Percentiles rank a stretch among this genome's conserved stretches.
phyloP scores from a whole-genome alignment of 2,797 vertebrate genomes.

The Smutsia temminckii region DNA sequence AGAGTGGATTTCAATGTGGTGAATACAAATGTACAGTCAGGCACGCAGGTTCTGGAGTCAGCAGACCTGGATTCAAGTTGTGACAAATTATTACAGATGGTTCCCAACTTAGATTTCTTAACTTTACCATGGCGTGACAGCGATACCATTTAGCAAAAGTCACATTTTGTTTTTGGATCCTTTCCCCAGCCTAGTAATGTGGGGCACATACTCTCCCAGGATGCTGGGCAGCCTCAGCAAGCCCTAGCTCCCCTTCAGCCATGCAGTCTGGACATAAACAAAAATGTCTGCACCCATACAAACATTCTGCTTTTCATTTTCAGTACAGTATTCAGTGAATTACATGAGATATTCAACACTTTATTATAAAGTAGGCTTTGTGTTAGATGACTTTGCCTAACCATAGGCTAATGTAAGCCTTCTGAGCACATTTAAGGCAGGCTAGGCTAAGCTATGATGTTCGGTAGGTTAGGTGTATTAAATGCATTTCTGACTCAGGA shows the following conservation, averaged over 20 bases:
- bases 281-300: background rate
- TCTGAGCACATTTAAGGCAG: background rate
- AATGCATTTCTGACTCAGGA: background rate
- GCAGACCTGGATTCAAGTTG: background rate
- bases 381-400: background rate
- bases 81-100: constrained; percentile 15
- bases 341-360: background rate
- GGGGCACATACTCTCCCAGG: background rate
- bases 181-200: background rate
- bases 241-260: background rate
- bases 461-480: background rate
- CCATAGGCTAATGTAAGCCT: background rate
- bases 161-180: background rate
- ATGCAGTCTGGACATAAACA: background rate
- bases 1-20: background rate
- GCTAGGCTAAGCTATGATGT: background rate
- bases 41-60: background rate
- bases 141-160: background rate
- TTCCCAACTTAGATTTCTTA: background rate
- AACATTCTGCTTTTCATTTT: background rate
- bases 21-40: background rate
- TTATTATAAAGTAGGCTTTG: background rate
- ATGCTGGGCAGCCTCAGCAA: background rate
- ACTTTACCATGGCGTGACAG: background rate
- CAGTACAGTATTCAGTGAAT: background rate